These are phyloP conservation scores for Drosophila kohkoa DNA, from an alignment of 1,140 invertebrate genomes.

Conservation along the genomic window DNA sequence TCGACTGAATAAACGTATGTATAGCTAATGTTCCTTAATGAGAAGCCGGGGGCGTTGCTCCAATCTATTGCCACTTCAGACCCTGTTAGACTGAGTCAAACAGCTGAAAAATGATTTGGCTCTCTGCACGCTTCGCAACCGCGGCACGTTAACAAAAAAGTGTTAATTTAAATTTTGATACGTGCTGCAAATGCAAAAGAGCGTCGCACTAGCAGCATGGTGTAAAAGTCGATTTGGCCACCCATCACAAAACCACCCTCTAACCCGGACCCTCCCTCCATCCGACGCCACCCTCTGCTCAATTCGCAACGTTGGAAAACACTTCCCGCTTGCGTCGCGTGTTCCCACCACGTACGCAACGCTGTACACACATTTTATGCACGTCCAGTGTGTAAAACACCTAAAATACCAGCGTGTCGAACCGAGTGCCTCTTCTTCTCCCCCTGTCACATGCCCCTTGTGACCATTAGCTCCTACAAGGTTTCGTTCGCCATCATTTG, in stretches of 20 bases:
- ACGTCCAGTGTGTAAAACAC: constrained; percentile 82
- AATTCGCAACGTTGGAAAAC: not conserved
- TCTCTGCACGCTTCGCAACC: constrained; percentile 46
- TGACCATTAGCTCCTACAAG: constrained; percentile 12
- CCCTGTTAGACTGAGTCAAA: constrained; percentile 22
- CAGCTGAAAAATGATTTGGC: constrained; percentile 51
- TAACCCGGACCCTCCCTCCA: not conserved
- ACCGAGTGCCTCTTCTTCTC: constrained; percentile 5
- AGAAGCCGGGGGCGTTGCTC: not conserved
- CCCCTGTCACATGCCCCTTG: not conserved
- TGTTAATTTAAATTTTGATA: constrained; percentile 83
- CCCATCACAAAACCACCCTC: not conserved
- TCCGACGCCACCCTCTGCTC: not conserved
- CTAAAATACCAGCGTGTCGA: constrained; percentile 65
- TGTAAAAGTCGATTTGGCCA: constrained; percentile 22
- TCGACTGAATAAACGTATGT: not conserved
- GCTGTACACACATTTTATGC: constrained; percentile 76
- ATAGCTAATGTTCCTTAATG: constrained; percentile 16
- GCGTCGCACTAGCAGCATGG: constrained; percentile 30
- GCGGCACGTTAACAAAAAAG: constrained; percentile 79
- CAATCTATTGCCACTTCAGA: constrained; percentile 30
- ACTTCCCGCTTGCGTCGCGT: constrained; percentile 19
- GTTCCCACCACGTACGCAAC: constrained; percentile 54
- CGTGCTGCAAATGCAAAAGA: constrained; percentile 65
- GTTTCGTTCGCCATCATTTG: constrained; percentile 26